Conservation (phyloP, 1,140 invertebrate genomes). For the Amphibalanus amphitrite region DNA sequence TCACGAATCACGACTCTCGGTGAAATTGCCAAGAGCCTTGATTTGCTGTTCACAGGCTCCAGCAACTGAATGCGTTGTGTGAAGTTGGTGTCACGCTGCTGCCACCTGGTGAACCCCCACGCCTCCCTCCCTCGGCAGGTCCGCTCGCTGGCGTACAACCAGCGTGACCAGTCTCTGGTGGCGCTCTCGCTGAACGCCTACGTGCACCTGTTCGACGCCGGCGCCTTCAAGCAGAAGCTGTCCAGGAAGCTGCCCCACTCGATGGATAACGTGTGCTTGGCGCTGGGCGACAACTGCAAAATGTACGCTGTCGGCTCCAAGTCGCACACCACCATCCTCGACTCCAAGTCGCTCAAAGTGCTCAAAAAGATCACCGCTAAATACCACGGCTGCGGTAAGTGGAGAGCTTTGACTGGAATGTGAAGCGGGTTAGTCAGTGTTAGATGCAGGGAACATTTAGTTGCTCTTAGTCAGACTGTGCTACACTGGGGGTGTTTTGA, state of each 20-base stretch:
- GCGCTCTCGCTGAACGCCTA: slow-evolving; percentile 79
- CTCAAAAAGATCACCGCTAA: slow-evolving; percentile 30
- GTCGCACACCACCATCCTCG: slow-evolving; percentile 74
- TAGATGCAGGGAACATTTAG: too few relatives aligned
- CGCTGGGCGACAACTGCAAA: slow-evolving; percentile 57
- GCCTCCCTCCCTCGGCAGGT: slow-evolving; percentile 44
- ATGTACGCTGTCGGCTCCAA: slow-evolving; percentile 80
- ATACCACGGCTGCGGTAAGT: slow-evolving; percentile 1
- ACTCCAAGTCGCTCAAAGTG: slow-evolving; percentile 65
- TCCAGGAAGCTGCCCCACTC: slow-evolving; percentile 69
- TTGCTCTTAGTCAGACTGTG: too few relatives aligned
- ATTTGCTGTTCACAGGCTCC: too few relatives aligned
- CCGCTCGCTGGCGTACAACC: slow-evolving; percentile 71
- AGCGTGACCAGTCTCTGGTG: slow-evolving; percentile 66
- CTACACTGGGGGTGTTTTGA: too few relatives aligned
- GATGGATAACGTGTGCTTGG: slow-evolving; percentile 83
- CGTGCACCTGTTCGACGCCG: slow-evolving; percentile 78
- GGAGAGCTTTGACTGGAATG: too few relatives aligned
- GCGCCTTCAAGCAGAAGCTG: slow-evolving; percentile 62
- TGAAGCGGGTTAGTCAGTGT: too few relatives aligned
- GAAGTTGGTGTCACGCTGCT: too few relatives aligned
- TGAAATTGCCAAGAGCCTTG: too few relatives aligned
- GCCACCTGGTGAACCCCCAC: too few relatives aligned
- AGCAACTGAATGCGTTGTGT: too few relatives aligned
- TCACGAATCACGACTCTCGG: too few relatives aligned